Evolutionary conservation across 2,888 invertebrate species (phyloP).

Genomic region (Muschampia plurimacula): DNA sequence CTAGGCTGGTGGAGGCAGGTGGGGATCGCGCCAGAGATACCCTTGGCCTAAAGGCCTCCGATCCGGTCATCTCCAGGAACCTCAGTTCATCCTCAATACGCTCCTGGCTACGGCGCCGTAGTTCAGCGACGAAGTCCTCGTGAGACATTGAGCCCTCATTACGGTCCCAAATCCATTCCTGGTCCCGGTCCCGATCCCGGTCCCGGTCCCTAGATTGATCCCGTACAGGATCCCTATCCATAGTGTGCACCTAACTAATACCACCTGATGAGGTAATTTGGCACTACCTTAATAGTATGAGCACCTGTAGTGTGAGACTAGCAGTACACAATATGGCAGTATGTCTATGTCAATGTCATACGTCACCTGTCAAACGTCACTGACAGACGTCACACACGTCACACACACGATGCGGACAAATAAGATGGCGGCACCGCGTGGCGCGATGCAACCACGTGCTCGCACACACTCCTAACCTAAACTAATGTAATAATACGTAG

Average conservation of each 20-base stretch:
- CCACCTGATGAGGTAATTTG: no score
- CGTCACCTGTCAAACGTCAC: no score
- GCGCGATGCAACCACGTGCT: no score
- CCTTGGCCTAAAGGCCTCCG: background rate
- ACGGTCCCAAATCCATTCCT: background rate
- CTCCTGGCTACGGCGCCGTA: background rate
- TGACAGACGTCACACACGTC: no score
- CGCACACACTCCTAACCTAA: background rate
- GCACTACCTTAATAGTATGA: no score
- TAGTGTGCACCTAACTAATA: no score
- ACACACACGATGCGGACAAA: no score
- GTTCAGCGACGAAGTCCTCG: background rate
- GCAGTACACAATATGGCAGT: no score
- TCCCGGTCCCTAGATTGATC: background rate
- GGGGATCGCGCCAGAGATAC: background rate
- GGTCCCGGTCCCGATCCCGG: background rate
- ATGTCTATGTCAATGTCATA: no score
- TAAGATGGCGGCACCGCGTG: background rate
- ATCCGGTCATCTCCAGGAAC: background rate
- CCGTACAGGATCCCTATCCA: background rate
- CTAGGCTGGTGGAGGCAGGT: background rate
- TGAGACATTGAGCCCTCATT: background rate
- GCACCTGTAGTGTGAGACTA: no score
- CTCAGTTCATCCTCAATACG: no score
- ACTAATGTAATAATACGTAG: no score